Evolutionary conservation across 1,140 invertebrate species (phyloP).

Genomic region (Drosophila yakuba): DNA sequence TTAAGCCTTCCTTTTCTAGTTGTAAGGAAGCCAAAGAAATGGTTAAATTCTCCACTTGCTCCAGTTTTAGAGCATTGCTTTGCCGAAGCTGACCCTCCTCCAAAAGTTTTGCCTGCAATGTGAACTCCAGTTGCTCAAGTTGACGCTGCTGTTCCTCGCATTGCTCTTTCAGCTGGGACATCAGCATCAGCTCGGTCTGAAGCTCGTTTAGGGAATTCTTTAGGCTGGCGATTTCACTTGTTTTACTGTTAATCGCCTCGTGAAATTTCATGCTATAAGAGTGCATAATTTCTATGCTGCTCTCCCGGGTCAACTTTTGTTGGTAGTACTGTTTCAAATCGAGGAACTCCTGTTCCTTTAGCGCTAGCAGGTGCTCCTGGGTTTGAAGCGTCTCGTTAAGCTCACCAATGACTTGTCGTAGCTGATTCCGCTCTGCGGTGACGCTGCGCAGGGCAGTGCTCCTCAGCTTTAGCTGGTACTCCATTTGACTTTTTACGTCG

Average conservation of each 20-base stretch:
- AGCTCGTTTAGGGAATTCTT: constrained; percentile 62
- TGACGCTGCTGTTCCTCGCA: constrained; percentile 69
- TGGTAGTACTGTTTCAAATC: constrained; percentile 71
- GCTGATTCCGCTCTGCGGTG: constrained; percentile 57
- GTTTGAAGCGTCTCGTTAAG: constrained; percentile 63
- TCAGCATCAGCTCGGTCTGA: constrained; percentile 54
- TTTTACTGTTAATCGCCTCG: constrained; percentile 70
- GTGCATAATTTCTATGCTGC: constrained; percentile 66
- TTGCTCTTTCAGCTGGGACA: constrained; percentile 63
- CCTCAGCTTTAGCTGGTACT: constrained; percentile 55
- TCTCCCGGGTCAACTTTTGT: constrained; percentile 58
- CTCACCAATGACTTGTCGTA: constrained; percentile 61
- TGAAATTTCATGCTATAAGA: constrained; percentile 69
- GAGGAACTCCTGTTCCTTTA: constrained; percentile 71
- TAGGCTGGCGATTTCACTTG: constrained; percentile 62
- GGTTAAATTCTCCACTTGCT: constrained; percentile 53
- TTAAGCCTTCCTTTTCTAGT: constrained; percentile 39
- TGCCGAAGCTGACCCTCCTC: constrained; percentile 50
- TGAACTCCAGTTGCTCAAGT: constrained; percentile 67
- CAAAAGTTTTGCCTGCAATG: constrained; percentile 53
- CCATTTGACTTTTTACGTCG: constrained; percentile 55
- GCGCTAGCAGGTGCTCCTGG: constrained; percentile 55
- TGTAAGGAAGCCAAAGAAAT: constrained; percentile 27
- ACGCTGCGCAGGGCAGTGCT: constrained; percentile 39
- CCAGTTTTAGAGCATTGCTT: constrained; percentile 48